Conservation (phyloP, 1,140 invertebrate genomes). For the Papilio polyxenes region DNA sequence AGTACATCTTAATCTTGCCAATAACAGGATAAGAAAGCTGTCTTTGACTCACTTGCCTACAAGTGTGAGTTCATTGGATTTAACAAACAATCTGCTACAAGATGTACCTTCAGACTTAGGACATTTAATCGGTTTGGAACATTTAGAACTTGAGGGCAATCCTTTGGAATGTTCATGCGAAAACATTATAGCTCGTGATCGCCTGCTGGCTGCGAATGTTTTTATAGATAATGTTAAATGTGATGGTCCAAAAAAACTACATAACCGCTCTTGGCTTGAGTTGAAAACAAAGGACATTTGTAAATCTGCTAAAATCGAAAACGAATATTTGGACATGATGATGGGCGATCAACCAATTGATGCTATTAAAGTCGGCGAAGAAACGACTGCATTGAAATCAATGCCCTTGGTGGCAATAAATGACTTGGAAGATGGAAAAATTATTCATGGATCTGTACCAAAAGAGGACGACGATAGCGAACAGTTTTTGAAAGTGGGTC, state of each 20-base stretch:
- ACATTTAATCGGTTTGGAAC: conserved; percentile 79
- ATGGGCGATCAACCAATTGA: conserved; percentile 81
- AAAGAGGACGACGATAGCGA: conserved; percentile 73
- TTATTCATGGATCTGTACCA: conserved; percentile 60
- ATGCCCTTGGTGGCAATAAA: conserved; percentile 66
- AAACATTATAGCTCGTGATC: conserved; percentile 81
- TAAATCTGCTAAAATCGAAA: conserved; percentile 63
- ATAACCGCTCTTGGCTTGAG: conserved; percentile 80
- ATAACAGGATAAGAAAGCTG: conserved; percentile 80
- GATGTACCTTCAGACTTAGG: conserved; percentile 81
- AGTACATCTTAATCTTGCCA: conserved; percentile 81
- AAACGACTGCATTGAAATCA: conserved; percentile 70
- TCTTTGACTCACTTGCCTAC: conserved; percentile 80
- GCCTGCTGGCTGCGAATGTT: conserved; percentile 77
- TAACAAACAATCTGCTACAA: conserved; percentile 82
- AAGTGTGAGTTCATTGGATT: conserved; percentile 82
- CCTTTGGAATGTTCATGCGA: conserved; percentile 82
- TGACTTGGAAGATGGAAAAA: conserved; percentile 73
- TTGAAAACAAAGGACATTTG: conserved; percentile 81
- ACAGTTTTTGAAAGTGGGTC: conserved; percentile 69
- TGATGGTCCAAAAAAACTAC: conserved; percentile 74
- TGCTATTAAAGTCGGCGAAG: conserved; percentile 66
- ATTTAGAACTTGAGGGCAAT: conserved; percentile 82
- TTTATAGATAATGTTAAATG: conserved; percentile 82
- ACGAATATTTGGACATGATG: conserved; percentile 80